phyloP scores from a whole-genome alignment of 2,113 vertebrate genomes.

The Anas platyrhynchos region DNA sequence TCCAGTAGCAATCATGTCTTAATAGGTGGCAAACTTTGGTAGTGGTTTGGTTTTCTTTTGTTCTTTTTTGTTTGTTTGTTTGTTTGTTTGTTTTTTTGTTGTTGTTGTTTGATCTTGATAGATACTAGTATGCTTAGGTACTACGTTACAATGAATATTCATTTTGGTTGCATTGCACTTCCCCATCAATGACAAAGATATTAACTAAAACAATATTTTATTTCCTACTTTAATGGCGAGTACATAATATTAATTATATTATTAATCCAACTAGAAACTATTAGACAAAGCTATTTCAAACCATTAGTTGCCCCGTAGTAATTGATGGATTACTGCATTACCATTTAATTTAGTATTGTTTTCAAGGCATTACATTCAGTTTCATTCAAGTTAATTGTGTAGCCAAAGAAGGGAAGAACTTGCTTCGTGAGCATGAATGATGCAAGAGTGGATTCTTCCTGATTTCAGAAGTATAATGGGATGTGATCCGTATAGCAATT shows the following conservation, averaged over 20 bases:
- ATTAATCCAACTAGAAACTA: slow-evolving; percentile 79
- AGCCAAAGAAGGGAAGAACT: slow-evolving; percentile 75
- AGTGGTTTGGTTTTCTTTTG: not conserved
- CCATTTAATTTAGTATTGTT: slow-evolving; percentile 82
- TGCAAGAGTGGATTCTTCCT: slow-evolving; percentile 24
- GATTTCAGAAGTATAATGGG: slow-evolving; percentile 51
- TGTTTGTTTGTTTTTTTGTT: too few species aligned
- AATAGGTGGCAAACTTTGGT: not conserved
- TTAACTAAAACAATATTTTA: slow-evolving; percentile 79
- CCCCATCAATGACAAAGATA: slow-evolving; percentile 57
- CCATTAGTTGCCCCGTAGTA: slow-evolving; percentile 66
- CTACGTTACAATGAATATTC: slow-evolving; percentile 48
- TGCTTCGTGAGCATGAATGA: slow-evolving; percentile 61
- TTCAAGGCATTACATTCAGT: slow-evolving; percentile 72
- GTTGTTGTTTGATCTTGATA: not conserved
- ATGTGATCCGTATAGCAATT: slow-evolving; percentile 38
- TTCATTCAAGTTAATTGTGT: slow-evolving; percentile 76
- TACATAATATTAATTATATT: slow-evolving; percentile 76
- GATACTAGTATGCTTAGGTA: not conserved
- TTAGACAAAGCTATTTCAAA: slow-evolving; percentile 74
- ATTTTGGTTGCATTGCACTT: slow-evolving; percentile 47
- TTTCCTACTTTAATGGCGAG: slow-evolving; percentile 70
- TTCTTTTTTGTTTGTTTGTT: not conserved
- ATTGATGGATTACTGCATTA: slow-evolving; percentile 81
- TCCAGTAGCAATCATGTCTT: not conserved